phyloP scores from a whole-genome alignment of 2,113 vertebrate genomes.

The Ploceus nigricollis region DNA sequence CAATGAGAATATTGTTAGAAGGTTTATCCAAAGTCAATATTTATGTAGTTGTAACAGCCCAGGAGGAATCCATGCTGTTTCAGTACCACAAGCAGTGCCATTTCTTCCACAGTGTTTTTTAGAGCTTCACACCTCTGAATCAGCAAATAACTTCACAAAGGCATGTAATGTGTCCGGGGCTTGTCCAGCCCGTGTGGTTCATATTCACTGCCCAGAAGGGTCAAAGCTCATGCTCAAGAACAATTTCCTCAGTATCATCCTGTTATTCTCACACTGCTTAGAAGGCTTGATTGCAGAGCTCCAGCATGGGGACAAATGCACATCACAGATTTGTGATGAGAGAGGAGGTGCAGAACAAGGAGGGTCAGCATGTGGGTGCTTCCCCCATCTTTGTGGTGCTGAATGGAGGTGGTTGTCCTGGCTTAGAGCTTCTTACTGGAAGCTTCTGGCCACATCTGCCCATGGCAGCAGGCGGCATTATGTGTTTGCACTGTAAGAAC shows the following conservation, averaged over 20 bases:
- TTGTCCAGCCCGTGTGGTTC: background rate
- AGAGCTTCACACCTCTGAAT: constrained; percentile 49
- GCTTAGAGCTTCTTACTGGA: background rate
- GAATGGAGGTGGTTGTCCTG: background rate
- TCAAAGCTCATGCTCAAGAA: background rate
- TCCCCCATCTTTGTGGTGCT: background rate
- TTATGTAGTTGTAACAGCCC: background rate
- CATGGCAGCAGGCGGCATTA: background rate
- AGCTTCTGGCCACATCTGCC: background rate
- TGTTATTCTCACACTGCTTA: background rate
- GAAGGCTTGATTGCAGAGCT: background rate
- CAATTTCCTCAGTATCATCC: background rate
- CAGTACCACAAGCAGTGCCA: constrained; percentile 49
- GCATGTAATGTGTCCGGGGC: background rate
- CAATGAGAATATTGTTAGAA: constrained; percentile 39
- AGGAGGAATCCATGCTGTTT: constrained; percentile 25
- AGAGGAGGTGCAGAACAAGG: background rate
- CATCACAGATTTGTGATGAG: background rate
- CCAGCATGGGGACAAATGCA: background rate
- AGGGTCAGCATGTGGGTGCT: background rate
- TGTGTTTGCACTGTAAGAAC: background rate
- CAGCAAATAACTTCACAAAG: constrained; percentile 46
- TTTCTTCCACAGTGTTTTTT: constrained; percentile 12
- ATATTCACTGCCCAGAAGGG: background rate
- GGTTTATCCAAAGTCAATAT: constrained; percentile 62